These are phyloP conservation scores for Sipha maydis DNA, from an alignment of 2,888 invertebrate genomes.

Conservation along the genomic window DNA sequence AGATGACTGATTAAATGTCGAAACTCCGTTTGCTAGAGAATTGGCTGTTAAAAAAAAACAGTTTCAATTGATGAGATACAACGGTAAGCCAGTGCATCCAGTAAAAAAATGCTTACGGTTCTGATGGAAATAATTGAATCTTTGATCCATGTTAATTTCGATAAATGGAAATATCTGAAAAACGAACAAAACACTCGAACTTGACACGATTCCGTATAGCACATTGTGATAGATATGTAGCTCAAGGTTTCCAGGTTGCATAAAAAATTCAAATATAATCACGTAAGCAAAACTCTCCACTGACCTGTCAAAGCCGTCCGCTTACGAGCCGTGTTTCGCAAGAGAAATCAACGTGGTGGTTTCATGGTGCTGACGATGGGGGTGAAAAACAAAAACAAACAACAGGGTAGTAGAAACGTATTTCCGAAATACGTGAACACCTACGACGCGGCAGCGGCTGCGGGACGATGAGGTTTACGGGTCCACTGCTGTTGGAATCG, in stretches of 20 bases:
- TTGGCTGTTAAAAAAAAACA: slow-evolving; percentile 24
- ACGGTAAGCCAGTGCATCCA: no score
- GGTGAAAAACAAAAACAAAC: neutral
- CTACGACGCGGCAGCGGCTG: neutral
- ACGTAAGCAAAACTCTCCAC: neutral
- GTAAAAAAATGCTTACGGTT: slow-evolving; percentile 19
- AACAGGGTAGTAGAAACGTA: neutral
- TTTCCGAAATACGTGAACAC: neutral
- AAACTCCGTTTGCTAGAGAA: slow-evolving; percentile 33
- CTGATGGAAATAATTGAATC: slow-evolving; percentile 56
- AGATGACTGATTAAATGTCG: neutral
- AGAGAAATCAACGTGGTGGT: neutral
- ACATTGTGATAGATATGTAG: neutral
- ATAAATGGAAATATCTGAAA: slow-evolving; percentile 21
- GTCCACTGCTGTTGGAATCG: no score
- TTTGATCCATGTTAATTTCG: slow-evolving; percentile 37
- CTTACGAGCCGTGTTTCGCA: neutral
- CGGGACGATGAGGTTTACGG: no score
- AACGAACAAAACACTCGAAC: slow-evolving; percentile 19
- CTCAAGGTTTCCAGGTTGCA: slow-evolving; percentile 31
- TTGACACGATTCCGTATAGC: slow-evolving; percentile 34
- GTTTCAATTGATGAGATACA: neutral
- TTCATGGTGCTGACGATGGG: neutral
- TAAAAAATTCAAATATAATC: neutral
- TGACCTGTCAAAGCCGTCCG: neutral